Evolutionary conservation across 1,140 invertebrate genomes (phyloP).

Genomic region (Drosophila burlai): DNA sequence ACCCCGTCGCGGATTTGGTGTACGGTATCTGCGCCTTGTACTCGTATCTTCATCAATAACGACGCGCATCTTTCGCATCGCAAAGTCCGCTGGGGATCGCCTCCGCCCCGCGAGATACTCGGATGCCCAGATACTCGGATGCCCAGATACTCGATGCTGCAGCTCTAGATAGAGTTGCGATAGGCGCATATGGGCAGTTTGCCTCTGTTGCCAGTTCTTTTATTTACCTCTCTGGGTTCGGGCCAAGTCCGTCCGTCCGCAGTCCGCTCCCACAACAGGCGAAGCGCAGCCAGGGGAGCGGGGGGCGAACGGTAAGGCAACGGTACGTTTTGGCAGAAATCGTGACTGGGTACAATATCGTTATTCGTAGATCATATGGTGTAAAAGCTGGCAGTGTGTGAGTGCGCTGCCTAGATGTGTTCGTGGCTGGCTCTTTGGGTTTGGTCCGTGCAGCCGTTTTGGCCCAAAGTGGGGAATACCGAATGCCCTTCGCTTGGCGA

Average conservation of each 20-base stretch:
- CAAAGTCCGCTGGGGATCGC: conserved; percentile 43
- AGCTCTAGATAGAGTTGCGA: conserved; percentile 79
- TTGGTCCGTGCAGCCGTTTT: conserved; percentile 30
- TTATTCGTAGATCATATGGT: conserved; percentile 85
- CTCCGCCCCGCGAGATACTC: conserved; percentile 5
- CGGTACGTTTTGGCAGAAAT: conserved; percentile 83
- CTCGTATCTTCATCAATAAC: conserved; percentile 84
- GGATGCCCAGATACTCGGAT: conserved; percentile 30
- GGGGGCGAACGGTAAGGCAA: conserved; percentile 62
- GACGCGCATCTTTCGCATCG: conserved; percentile 71
- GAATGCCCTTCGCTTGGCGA: conserved; percentile 32
- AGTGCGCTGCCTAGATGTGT: conserved; percentile 49
- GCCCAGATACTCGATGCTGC: conserved; percentile 19
- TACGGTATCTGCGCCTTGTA: conserved; percentile 64
- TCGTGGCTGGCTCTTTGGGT: conserved; percentile 51
- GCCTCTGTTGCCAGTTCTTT: conserved; percentile 49
- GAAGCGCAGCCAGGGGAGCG: conserved; percentile 20
- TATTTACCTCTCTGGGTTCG: conserved; percentile 39
- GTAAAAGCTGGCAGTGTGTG: conserved; percentile 67
- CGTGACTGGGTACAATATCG: conserved; percentile 84
- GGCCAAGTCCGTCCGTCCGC: conserved; percentile 32
- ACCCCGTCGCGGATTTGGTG: conserved; percentile 45
- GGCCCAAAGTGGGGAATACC: conserved; percentile 18
- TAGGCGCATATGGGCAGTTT: conserved; percentile 82
- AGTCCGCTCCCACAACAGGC: conserved; percentile 22